These are phyloP conservation scores for Trisateles emortualis DNA, from an alignment of 2,888 invertebrate genomes.

Conservation along the genomic window DNA sequence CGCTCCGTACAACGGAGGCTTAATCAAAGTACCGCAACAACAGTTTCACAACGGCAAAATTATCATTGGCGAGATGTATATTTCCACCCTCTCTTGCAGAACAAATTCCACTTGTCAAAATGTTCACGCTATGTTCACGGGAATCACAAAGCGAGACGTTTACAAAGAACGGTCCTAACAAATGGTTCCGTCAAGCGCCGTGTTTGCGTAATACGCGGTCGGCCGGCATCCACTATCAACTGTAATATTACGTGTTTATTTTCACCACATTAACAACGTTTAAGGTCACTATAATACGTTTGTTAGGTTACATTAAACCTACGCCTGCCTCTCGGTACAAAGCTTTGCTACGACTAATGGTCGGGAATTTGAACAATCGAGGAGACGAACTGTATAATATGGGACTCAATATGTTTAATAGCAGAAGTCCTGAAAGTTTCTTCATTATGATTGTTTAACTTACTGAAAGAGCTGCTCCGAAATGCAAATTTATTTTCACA, in stretches of 20 bases:
- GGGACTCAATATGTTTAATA: conserved; percentile 57
- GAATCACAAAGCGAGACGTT: conserved; percentile 81
- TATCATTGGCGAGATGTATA: conserved; percentile 61
- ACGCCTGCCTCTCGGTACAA: background rate
- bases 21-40: conserved; percentile 48
- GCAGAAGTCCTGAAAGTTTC: conserved; percentile 57
- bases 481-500: conserved; percentile 53
- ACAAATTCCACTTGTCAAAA: conserved; percentile 83
- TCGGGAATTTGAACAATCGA: conserved; percentile 28
- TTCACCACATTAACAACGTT: conserved; percentile 47
- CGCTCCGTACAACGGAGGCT: conserved; percentile 23
- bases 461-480: conserved; percentile 45
- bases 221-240: conserved; percentile 65
- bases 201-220: conserved; percentile 72
- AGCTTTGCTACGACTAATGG: conserved; percentile 7
- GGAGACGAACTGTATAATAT: conserved; percentile 45
- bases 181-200: conserved; percentile 78
- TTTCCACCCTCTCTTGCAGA: conserved; percentile 68
- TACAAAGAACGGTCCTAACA: conserved; percentile 81
- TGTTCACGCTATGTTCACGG: conserved; percentile 77
- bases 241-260: conserved; percentile 61
- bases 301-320: conserved; percentile 22
- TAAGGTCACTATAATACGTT: conserved; percentile 24
- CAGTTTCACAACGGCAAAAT: conserved; percentile 54
- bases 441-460: conserved; percentile 65